These are phyloP conservation scores for Tupiocoris notatus DNA, from an alignment of 2,888 invertebrate genomes.

Conservation along the genomic window DNA sequence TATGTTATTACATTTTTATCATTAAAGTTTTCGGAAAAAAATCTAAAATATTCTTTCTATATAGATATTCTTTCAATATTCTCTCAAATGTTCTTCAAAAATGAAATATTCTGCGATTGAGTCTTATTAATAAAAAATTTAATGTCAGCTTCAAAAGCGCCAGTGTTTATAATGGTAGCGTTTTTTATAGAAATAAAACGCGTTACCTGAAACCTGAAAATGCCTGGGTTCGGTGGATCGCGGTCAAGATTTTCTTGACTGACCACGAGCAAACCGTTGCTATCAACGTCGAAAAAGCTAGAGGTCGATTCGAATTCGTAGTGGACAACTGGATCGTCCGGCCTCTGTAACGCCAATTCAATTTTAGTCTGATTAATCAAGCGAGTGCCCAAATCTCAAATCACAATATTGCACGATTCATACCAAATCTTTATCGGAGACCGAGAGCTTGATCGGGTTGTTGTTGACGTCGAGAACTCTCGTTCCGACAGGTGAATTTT, in stretches of 20 bases:
- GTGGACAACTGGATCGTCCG: constrained; percentile 73
- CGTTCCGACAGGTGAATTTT: constrained; percentile 83
- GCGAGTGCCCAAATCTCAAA: no score
- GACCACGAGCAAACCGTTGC: constrained; percentile 70
- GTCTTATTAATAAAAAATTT: no score
- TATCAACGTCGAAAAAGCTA: constrained; percentile 75
- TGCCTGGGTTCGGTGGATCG: constrained; percentile 80
- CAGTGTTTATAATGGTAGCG: no score
- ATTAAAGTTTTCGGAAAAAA: no score
- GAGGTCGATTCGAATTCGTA: constrained; percentile 84
- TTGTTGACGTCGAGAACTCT: constrained; percentile 67
- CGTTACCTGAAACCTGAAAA: constrained; percentile 83
- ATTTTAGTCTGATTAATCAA: no score
- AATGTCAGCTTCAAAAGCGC: no score
- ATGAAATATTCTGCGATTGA: no score
- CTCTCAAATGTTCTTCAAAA: no score
- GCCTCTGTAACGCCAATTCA: constrained; percentile 67
- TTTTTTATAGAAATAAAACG: no score
- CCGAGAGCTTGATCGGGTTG: constrained; percentile 68
- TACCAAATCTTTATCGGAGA: constrained; percentile 84
- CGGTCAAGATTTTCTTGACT: constrained; percentile 81
- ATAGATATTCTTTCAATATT: no score
- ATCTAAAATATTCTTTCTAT: no score
- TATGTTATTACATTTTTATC: no score
- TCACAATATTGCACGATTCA: constrained; percentile 51